Evolutionary conservation across 1,140 invertebrate species (phyloP).

Genomic region (Apolygus lucorum): DNA sequence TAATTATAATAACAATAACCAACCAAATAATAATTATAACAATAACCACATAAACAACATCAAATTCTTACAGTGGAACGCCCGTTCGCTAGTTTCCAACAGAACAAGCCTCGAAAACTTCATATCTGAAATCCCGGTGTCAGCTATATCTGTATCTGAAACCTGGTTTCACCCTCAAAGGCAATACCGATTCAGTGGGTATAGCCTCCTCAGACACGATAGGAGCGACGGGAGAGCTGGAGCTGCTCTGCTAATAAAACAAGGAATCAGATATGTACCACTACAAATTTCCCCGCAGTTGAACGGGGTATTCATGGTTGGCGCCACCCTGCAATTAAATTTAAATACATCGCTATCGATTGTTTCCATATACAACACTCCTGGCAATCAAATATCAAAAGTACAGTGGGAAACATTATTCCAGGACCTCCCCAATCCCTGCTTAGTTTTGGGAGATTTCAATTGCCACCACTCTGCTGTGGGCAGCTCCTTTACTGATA

Average conservation of each 20-base stretch:
- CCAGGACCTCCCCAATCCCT: neutral
- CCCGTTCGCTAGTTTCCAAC: slow-evolving; percentile 7
- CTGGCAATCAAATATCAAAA: neutral
- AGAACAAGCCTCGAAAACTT: slow-evolving; percentile 11
- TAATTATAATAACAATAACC: neutral
- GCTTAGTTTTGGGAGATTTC: neutral
- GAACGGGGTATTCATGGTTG: neutral
- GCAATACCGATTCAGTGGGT: slow-evolving; percentile 10
- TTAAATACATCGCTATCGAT: neutral
- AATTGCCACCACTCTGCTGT: too few species aligned
- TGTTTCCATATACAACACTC: neutral
- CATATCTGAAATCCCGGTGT: neutral
- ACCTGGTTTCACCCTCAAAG: slow-evolving; percentile 17
- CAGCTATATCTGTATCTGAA: slow-evolving; percentile 5
- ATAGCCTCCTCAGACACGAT: slow-evolving; percentile 14
- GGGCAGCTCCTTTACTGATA: neutral
- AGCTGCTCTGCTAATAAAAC: slow-evolving; percentile 20
- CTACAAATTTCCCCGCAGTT: neutral
- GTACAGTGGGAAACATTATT: neutral
- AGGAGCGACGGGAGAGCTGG: slow-evolving; percentile 15
- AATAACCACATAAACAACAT: neutral
- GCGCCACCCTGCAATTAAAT: neutral
- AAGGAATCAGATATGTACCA: neutral
- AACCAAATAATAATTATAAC: neutral
- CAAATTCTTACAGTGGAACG: slow-evolving; percentile 16